Evolutionary conservation across 2,113 vertebrate genomes (phyloP).

Genomic region (Saiga tatarica): DNA sequence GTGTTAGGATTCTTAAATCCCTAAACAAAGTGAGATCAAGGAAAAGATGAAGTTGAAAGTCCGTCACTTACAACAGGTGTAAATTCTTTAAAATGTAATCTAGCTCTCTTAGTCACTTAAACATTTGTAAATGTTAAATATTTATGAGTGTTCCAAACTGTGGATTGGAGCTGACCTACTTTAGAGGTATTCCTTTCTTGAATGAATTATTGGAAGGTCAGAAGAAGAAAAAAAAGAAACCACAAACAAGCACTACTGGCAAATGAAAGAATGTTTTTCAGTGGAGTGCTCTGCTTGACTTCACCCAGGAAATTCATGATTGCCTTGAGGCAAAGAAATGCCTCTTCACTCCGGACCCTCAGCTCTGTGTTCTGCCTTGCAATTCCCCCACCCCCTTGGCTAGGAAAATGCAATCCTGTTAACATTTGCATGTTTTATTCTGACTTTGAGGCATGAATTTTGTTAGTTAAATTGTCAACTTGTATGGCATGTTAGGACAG

Average conservation of each 20-base stretch:
- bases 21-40: background rate
- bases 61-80: background rate
- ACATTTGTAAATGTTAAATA: background rate
- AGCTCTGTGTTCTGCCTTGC: background rate
- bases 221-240: background rate
- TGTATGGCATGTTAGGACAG: background rate
- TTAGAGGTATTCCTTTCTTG: background rate
- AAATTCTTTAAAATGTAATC: background rate
- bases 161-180: background rate
- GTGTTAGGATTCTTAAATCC: background rate
- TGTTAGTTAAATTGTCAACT: background rate
- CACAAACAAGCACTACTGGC: background rate
- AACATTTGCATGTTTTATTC: background rate
- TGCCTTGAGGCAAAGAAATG: background rate
- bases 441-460: background rate
- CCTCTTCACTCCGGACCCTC: background rate
- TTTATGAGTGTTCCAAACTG: background rate
- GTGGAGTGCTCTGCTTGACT: background rate
- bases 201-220: conserved; percentile 33
- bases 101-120: background rate
- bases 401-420: background rate
- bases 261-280: background rate
- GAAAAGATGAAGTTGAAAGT: background rate
- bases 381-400: background rate
- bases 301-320: background rate